phyloP scores from a whole-genome alignment of 2,113 vertebrate species.

The Cromileptes altivelis region DNA sequence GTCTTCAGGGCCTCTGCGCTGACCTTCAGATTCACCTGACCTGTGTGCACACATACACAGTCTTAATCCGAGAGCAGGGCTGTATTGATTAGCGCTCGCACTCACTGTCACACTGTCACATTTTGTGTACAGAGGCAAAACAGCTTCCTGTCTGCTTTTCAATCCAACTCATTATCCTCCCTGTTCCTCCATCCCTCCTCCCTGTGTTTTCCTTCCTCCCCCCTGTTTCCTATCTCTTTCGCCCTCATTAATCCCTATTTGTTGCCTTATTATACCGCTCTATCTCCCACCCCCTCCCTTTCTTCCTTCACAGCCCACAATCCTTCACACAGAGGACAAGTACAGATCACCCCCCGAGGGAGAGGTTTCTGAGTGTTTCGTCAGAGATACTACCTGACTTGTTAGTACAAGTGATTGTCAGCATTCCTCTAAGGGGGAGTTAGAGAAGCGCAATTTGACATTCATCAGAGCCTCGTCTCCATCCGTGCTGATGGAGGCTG shows the following conservation, averaged over 20 bases:
- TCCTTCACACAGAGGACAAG: constrained; percentile 76
- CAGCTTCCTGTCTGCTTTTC: constrained; percentile 28
- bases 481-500: constrained; percentile 69
- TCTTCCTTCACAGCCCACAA: constrained; percentile 62
- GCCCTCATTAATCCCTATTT: constrained; percentile 75
- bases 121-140: constrained; percentile 49
- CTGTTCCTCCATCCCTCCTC: constrained; percentile 4
- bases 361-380: constrained; percentile 79
- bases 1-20: constrained; percentile 80
- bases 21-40: constrained; percentile 83
- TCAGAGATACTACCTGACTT: constrained; percentile 82
- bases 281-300: constrained; percentile 46
- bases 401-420: constrained; percentile 83
- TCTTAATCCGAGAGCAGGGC: background rate
- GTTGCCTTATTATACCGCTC: constrained; percentile 65
- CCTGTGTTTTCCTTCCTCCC: constrained; percentile 46
- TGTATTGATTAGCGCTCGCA: constrained; percentile 25
- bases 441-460: constrained; percentile 66
- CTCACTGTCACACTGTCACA: constrained; percentile 25
- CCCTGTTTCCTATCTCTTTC: constrained; percentile 46
- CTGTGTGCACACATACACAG: constrained; percentile 68
- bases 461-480: constrained; percentile 65
- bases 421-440: constrained; percentile 74
- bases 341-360: constrained; percentile 73
- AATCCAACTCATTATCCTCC: constrained; percentile 52